These are phyloP conservation scores for Portunus trituberculatus DNA, from an alignment of 1,140 invertebrate genomes.

Conservation along the genomic window DNA sequence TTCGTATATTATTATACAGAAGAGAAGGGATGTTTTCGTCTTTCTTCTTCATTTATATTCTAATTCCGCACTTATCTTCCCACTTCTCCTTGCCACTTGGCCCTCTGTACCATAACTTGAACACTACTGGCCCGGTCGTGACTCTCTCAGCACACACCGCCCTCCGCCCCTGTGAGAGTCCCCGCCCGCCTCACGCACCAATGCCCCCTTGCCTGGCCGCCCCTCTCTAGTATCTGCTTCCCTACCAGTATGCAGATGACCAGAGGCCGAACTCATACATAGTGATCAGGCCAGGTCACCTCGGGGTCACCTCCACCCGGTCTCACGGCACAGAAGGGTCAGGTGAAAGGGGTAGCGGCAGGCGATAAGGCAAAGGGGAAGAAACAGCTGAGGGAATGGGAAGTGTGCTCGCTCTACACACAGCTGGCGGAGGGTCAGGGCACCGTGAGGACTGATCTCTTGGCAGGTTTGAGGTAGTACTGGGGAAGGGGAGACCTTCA, in stretches of 20 bases:
- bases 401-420: neutral
- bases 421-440: neutral
- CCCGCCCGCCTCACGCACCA: slow-evolving; percentile 5
- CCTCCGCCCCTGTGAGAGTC: neutral
- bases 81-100: slow-evolving; percentile 6
- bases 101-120: slow-evolving; percentile 31
- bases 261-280: slow-evolving; percentile 61
- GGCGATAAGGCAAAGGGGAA: slow-evolving; percentile 8
- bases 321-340: slow-evolving; percentile 8
- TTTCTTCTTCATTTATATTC: slow-evolving; percentile 23
- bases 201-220: neutral
- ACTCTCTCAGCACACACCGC: slow-evolving; percentile 33
- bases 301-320: slow-evolving; percentile 36
- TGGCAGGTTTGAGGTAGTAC: neutral
- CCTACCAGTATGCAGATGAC: slow-evolving; percentile 66
- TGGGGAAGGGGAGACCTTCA: neutral
- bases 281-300: slow-evolving; percentile 62
- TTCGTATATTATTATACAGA: neutral
- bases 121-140: slow-evolving; percentile 41
- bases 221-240: slow-evolving; percentile 44
- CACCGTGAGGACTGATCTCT: neutral
- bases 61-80: neutral
- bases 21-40: neutral
- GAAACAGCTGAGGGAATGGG: neutral
- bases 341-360: slow-evolving; percentile 29